Percentiles rank a stretch among this genome's conserved stretches.
phyloP scores from a whole-genome alignment of 2,797 vertebrate species.

The Picus viridis region DNA sequence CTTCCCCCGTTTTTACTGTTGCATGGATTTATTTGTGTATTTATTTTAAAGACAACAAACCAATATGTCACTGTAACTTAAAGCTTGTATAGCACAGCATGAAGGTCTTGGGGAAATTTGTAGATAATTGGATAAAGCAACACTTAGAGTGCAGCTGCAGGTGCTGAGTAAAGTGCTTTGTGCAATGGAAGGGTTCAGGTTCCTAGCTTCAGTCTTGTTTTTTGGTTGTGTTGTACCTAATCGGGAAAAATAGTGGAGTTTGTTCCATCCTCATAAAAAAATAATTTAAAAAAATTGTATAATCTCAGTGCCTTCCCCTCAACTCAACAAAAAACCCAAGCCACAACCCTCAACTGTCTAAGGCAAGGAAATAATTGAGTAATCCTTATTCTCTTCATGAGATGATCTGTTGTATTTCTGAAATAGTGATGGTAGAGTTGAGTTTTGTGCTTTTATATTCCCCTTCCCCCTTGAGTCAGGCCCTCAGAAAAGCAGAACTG shows the following conservation, averaged over 20 bases:
- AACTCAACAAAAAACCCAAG: not conserved
- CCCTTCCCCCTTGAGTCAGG: slow-evolving; percentile 5
- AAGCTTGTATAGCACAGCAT: not conserved
- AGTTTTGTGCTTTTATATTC: not conserved
- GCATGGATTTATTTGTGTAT: not conserved
- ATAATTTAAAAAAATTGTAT: not conserved
- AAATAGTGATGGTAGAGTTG: not conserved
- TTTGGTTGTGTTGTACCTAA: not conserved
- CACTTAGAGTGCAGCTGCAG: not conserved
- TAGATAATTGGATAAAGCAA: not conserved
- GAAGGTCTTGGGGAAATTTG: not conserved
- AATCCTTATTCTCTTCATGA: not conserved
- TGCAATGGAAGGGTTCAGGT: not conserved
- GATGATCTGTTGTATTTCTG: not conserved
- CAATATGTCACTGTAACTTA: not conserved
- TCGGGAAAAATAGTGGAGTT: not conserved
- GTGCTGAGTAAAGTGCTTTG: not conserved
- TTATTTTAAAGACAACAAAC: not conserved
- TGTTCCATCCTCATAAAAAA: not conserved
- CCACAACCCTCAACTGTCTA: not conserved
- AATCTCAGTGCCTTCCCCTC: not conserved
- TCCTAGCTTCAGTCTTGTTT: not conserved
- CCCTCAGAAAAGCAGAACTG: slow-evolving; percentile 58
- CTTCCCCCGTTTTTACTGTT: not conserved
- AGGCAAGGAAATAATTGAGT: not conserved